Conservation (phyloP, 2,113 vertebrate species). For the human region GRCh38 chr20:2324501-2325000, state of each 20-base stretch:
- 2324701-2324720: neutral
- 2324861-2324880: neutral
- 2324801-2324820: neutral
- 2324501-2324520: fast-evolving
- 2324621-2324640: neutral
- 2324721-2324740: neutral
- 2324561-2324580: neutral
- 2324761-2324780: neutral
- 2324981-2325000: neutral
- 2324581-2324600: neutral
- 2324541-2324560: neutral
- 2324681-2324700: neutral
- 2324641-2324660: neutral
- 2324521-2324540: neutral
- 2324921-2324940: neutral
- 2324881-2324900: neutral
- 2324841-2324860: neutral
- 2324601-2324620: neutral
- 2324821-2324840: neutral
- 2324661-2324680: neutral
- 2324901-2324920: neutral
- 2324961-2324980: neutral
- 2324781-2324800: neutral
- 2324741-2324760: neutral
- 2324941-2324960: neutral